Base-by-base conservation (phyloP, 2,888 invertebrate genomes). In the Drosophila longiperda region DNA sequence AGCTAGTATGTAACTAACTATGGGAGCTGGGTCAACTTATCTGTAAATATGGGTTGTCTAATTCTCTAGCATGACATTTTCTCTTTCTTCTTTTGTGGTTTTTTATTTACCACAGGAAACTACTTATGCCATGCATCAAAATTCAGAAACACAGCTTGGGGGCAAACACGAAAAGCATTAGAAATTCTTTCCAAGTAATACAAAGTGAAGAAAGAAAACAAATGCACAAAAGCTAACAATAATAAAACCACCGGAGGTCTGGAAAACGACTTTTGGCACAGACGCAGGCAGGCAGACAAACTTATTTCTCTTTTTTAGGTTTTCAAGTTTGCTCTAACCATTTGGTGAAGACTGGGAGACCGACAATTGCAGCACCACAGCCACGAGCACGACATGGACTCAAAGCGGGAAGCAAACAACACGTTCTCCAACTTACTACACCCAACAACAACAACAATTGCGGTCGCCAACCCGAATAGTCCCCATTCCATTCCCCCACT, bases 391-490 rank as follows among this genome's bases (percentile, higher is more conserved):
- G 69, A 71, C 63, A 55, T 53, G 68, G 57, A 64, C 66, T 36
- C 65, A 67, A 74, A 90, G 67, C 90, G 90, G 89, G 82, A 88
- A 87, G 90, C 82, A 79, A 90, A 78, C 80, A 85, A 88, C 83
- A 82, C 88, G 88, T 86, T 85, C 88, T 84, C 75, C 82, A 70
- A 60, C 66, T 83, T 54, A 59, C 57, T 73, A 82, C 80, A 73
- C 85, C 70, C 70, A 77, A 73, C 68, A 65, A 50, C 66, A 65
- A 65, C 66, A 55, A 55, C 76, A 68, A 88, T 83, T 69, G 73
- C 76, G 82, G 86, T 85, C 84, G 78, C 60, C 81, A 83, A 75
- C 87, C 83, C 62, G 65, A 52, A 62, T 61, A 55, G 45, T 50
- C 49, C 58, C 63, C 61, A 59, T 32, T 33, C 73, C 65, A 52